Evolutionary conservation across 2,797 vertebrate genomes (phyloP), one percentile per base, ranked within the genome.

Genomic region (Sebastes oblongus): DNA sequence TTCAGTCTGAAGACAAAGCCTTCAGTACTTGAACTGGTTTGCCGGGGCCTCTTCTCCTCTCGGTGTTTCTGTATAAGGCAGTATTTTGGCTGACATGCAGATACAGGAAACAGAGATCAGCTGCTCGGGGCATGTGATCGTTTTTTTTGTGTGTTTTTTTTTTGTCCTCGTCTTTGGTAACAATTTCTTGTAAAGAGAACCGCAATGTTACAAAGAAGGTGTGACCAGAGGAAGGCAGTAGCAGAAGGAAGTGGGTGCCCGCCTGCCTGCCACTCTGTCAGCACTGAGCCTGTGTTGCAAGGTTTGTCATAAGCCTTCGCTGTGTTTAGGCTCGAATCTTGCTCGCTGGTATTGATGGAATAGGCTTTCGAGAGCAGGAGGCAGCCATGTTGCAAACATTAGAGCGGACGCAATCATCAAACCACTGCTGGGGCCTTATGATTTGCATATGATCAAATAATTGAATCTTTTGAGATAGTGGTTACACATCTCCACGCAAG

Each of bases 51-150:
- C 82, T 20, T 22, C 52, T 54, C 52, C 46, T 77, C 75, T 86
- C 88, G 64, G 20, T 75, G 79, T 90, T 80, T 93, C 92, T 94
- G 87, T 94, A 92, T 93, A 93, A 92, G 91, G 91, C 92, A 86
- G 90, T 83, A 82, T 83, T 94, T 94, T 94, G 93, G 94, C 93
- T 91, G 82, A 92, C 87, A 88, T 72, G 82, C 86, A 91, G 86
- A 94, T 92, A 95, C 93, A 95, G 95, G 95, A 95, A 96, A 93
- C 91, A 61, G 90, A 92, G 93, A 95, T 95, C 92, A 94, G 93
- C 94, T 95, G 93, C 93, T 93, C 72, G n/a, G 92, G 82, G 83
- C 93, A 95, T 88, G 91, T 94, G 92, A 92, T 93, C 59, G 58
- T 25, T 36, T 69, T 59, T 59, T 59, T 58, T 24, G 22, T 64